These are phyloP conservation scores for Polia nebulosa DNA, from an alignment of 2,888 invertebrate genomes.

Conservation along the genomic window DNA sequence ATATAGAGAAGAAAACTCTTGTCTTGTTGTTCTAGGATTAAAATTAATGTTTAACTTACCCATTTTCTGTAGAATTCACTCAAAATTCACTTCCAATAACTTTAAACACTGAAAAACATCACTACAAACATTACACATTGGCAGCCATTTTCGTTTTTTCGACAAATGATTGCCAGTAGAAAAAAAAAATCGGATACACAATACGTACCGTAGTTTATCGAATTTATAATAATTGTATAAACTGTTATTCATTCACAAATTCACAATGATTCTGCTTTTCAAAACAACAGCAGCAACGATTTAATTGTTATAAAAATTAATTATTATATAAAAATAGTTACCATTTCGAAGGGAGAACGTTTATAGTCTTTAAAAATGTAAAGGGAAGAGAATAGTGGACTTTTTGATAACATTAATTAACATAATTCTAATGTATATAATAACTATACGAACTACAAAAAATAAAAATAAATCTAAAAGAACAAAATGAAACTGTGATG, in stretches of 20 bases:
- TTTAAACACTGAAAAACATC: conserved; percentile 82
- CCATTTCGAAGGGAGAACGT: too few species aligned
- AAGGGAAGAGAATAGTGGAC: too few species aligned
- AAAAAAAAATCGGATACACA: not conserved
- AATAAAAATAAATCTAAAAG: not conserved
- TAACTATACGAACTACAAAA: not conserved
- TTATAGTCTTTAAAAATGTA: too few species aligned
- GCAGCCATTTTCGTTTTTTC: conserved; percentile 83
- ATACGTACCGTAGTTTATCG: too few species aligned
- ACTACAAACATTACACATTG: conserved; percentile 84
- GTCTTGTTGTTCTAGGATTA: too few species aligned
- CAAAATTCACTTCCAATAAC: conserved; percentile 74
- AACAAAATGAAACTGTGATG: not conserved
- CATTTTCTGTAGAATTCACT: conserved; percentile 77
- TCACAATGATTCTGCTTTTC: too few species aligned
- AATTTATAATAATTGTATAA: too few species aligned
- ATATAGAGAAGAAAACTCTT: not conserved
- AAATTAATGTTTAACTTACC: conserved; percentile 77
- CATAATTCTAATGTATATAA: not conserved
- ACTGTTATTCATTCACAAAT: too few species aligned
- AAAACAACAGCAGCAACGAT: too few species aligned
- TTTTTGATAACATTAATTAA: too few species aligned
- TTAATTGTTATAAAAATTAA: too few species aligned
- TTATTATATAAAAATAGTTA: too few species aligned
- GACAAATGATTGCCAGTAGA: conserved; percentile 20